Evolutionary conservation across 2,113 vertebrate species (phyloP).

Genomic region (Silurus glanis): DNA sequence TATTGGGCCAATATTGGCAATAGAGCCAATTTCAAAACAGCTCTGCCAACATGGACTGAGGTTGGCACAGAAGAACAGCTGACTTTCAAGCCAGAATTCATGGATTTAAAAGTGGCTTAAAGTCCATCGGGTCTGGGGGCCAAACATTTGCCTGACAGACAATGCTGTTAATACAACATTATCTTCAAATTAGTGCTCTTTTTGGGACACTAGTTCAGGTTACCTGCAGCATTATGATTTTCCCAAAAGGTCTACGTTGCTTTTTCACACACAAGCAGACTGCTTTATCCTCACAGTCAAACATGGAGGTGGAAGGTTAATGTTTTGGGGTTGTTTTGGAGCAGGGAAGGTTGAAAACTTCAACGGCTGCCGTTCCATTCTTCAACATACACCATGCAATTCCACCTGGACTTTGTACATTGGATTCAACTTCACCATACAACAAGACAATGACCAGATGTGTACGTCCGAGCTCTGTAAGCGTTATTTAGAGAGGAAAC

Average conservation of each 20-base stretch:
- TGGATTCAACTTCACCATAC: too few species aligned
- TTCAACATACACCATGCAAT: too few species aligned
- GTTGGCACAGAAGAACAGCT: not conserved
- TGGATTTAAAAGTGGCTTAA: not conserved
- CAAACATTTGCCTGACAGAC: not conserved
- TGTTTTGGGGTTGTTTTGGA: too few species aligned
- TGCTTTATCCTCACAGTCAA: not conserved
- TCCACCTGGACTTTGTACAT: too few species aligned
- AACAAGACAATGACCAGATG: too few species aligned
- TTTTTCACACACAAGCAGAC: not conserved
- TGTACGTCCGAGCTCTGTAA: too few species aligned
- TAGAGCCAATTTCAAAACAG: not conserved
- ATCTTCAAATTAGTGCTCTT: not conserved
- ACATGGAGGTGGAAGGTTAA: too few species aligned
- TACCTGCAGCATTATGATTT: not conserved
- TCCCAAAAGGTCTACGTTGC: not conserved
- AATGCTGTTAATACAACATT: not conserved
- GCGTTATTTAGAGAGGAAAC: too few species aligned
- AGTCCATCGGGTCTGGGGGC: not conserved
- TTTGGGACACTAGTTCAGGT: not conserved
- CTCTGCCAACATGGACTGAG: not conserved
- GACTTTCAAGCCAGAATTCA: not conserved
- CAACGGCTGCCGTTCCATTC: too few species aligned
- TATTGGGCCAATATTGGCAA: not conserved
- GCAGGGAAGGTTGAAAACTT: too few species aligned